A percentile compares a stretch with the other conserved stretches of the same genome.
These are phyloP conservation scores for Pseudorasbora parva DNA, from an alignment of 2,113 vertebrate species.

Conservation along the genomic window DNA sequence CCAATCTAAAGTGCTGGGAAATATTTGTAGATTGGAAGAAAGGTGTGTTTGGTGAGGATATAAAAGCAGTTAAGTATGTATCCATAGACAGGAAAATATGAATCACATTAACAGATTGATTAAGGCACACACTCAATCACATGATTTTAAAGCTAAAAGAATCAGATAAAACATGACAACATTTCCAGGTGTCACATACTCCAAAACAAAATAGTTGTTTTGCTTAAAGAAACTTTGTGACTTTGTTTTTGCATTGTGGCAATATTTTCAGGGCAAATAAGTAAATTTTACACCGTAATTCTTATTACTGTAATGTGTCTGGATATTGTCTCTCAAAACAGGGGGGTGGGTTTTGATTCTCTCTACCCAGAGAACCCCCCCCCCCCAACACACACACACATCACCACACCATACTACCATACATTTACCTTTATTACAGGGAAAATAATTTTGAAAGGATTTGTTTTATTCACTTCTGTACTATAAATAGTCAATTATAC, in stretches of 20 bases:
- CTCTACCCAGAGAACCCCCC: no score
- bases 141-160: background rate
- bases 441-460: no score
- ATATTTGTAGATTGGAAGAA: conserved; percentile 1
- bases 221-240: background rate
- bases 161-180: background rate
- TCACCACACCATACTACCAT: background rate
- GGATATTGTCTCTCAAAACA: background rate
- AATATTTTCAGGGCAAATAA: background rate
- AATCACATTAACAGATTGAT: background rate
- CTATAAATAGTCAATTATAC: no score
- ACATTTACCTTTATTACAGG: no score
- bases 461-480: no score
- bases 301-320: background rate
- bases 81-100: background rate
- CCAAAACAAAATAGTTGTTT: background rate
- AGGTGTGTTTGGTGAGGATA: background rate
- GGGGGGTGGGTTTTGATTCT: no score
- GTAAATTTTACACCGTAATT: background rate
- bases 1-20: conserved; percentile 4
- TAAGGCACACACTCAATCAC: background rate
- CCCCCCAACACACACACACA: no score
- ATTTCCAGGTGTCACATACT: background rate
- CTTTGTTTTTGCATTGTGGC: background rate
- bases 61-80: background rate